Percentiles rank a stretch among this genome's conserved stretches.
Conservation (phyloP, 2,888 invertebrate genomes). For the Iphiclides podalirius region DNA sequence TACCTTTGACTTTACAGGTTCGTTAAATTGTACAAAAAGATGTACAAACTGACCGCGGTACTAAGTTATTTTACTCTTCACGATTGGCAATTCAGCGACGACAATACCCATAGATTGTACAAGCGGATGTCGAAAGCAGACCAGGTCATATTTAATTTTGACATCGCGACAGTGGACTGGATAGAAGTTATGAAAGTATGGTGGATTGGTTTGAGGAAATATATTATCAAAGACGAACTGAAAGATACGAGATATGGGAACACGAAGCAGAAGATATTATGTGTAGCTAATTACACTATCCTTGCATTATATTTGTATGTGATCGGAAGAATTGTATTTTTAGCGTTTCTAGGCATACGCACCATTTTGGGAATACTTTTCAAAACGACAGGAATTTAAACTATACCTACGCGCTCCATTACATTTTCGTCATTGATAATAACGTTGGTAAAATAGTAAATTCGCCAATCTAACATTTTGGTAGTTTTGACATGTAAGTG, state of each 20-base stretch:
- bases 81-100: slow-evolving; percentile 82
- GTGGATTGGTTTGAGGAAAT: slow-evolving; percentile 81
- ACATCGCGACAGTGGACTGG: slow-evolving; percentile 82
- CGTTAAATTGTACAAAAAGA: slow-evolving; percentile 82
- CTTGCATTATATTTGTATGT: slow-evolving; percentile 1
- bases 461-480: no score
- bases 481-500: no score
- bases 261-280: slow-evolving; percentile 5
- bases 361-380: no score
- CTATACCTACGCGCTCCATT: no score
- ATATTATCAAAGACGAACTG: slow-evolving; percentile 81
- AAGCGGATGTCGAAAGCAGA: slow-evolving; percentile 69
- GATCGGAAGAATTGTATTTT: not conserved
- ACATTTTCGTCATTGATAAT: no score
- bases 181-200: slow-evolving; percentile 81
- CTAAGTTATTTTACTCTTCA: slow-evolving; percentile 83
- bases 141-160: slow-evolving; percentile 78
- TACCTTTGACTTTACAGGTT: slow-evolving; percentile 63
- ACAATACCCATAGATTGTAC: slow-evolving; percentile 68
- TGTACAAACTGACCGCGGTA: slow-evolving; percentile 81
- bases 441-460: no score
- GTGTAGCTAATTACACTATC: not conserved
- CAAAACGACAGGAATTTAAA: no score
- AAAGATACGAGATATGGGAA: slow-evolving; percentile 2
- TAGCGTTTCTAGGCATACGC: not conserved